A percentile compares a stretch with the other conserved stretches of the same genome.
phyloP scores from a whole-genome alignment of 2,888 invertebrate genomes.

The Melipona bicolor region DNA sequence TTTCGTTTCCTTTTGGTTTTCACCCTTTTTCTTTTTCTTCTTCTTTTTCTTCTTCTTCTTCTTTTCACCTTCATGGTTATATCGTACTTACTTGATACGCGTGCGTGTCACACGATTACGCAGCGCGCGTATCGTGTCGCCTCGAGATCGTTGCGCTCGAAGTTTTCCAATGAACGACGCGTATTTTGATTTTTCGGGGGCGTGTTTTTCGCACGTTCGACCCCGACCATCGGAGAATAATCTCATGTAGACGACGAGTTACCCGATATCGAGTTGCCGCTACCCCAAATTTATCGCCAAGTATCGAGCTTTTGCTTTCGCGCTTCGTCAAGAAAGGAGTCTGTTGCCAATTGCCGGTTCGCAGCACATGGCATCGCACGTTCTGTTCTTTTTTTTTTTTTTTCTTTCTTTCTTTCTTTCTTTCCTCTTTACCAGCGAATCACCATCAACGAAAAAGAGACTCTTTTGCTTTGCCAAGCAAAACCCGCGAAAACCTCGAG shows the following conservation, averaged over 20 bases:
- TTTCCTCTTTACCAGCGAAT: neutral
- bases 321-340: neutral
- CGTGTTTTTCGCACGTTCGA: too few species aligned
- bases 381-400: too few species aligned
- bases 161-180: conserved; percentile 22
- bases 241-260: neutral
- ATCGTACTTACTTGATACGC: conserved; percentile 34
- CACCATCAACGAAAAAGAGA: neutral
- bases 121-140: conserved; percentile 21
- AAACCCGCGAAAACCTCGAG: conserved; percentile 49
- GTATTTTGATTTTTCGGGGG: too few species aligned
- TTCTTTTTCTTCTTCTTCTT: conserved; percentile 3
- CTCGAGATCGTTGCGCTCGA: conserved; percentile 51
- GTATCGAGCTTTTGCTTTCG: neutral
- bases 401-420: neutral
- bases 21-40: neutral
- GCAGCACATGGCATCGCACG: neutral
- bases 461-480: neutral
- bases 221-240: too few species aligned
- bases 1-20: neutral
- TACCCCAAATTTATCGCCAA: neutral
- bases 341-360: neutral
- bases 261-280: neutral
- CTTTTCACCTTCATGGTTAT: conserved; percentile 1
- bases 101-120: conserved; percentile 50